phyloP scores from a whole-genome alignment of 2,888 invertebrate genomes.

The Parapristionchus giblindavisi region DNA sequence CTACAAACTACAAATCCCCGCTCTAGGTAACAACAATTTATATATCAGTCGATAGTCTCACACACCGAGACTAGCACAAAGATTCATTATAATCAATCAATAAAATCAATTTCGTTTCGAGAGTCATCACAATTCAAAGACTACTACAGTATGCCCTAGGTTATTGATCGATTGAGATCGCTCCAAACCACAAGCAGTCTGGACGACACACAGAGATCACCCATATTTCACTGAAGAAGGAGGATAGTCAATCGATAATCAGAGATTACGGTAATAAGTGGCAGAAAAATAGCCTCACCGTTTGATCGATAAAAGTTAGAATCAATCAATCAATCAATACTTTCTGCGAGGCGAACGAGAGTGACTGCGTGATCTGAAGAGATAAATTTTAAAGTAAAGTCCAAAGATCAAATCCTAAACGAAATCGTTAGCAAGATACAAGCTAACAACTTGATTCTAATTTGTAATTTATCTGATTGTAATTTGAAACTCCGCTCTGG shows the following conservation, averaged over 20 bases:
- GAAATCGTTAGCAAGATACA: too few relatives aligned
- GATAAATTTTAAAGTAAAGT: not conserved
- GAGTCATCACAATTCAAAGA: constrained; percentile 20
- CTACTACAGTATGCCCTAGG: too few relatives aligned
- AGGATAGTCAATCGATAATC: too few relatives aligned
- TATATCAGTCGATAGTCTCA: constrained; percentile 36
- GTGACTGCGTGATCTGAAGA: constrained; percentile 23
- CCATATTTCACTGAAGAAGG: too few relatives aligned
- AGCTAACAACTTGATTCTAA: not conserved
- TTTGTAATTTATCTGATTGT: too few relatives aligned
- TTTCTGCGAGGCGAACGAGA: constrained; percentile 27
- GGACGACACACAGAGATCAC: too few relatives aligned
- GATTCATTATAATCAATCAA: not conserved
- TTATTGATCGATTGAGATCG: constrained; percentile 23
- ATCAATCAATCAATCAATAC: constrained; percentile 30
- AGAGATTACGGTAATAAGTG: too few relatives aligned
- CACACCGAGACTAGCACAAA: constrained; percentile 30
- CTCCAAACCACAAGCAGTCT: constrained; percentile 22
- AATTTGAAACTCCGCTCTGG: too few relatives aligned
- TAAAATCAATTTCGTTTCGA: not conserved
- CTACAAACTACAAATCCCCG: too few relatives aligned
- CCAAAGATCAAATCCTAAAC: not conserved
- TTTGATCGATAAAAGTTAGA: too few relatives aligned
- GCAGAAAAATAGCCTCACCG: too few relatives aligned
- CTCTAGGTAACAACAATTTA: too few relatives aligned